Base-by-base conservation (phyloP, 2,888 invertebrate genomes). In the Andrena chrysosceles region DNA sequence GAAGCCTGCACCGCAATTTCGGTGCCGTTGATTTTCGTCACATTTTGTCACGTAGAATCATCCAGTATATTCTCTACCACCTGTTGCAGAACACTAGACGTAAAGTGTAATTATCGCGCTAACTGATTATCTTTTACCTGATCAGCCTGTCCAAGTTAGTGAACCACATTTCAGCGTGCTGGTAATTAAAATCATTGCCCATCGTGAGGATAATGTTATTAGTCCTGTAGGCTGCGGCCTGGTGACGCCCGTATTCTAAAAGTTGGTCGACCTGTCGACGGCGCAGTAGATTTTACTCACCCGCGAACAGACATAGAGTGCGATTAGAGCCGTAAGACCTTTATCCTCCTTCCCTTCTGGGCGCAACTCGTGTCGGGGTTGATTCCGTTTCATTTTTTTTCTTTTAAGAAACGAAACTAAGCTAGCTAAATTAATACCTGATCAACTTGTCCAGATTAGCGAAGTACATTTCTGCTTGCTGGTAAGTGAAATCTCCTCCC, bases 181-280 rank as follows among this genome's bases (percentile, higher is more conserved):
- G 97, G 92, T 97, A 99, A 89, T 97, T 96, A 93, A 99, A 99
- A 94, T 99, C 99, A 87, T 97, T 97, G 0, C 99, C 99, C 98
- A 98, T 98, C 0, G 98, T 97, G 69, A 98, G 95, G 87, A 98
- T 95, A n/a, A 98, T 94, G 92, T 98, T 97, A 84, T 96, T 96
- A 0, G 97, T 96, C 79, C 91, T 91, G 92, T 96, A 97, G 0
- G 90, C 92, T 49, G 90, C 86, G 0, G 95, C 94, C 94, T 96
- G 95, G 64, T 95, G 94, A 49, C 93, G 90, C 31, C 95, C 94
- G 89, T 95, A 95, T 0, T 93, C 91, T 82, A 96, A 89, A 91
- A 97, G 96, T 29, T 93, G 90, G 64, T 94, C 92, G 23, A 96
- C 95, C 96, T 96, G 94, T 23, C 35, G 68, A 83, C 62, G 2